Base-by-base conservation (phyloP, 2,888 invertebrate genomes). In the Auanema freiburgensis region DNA sequence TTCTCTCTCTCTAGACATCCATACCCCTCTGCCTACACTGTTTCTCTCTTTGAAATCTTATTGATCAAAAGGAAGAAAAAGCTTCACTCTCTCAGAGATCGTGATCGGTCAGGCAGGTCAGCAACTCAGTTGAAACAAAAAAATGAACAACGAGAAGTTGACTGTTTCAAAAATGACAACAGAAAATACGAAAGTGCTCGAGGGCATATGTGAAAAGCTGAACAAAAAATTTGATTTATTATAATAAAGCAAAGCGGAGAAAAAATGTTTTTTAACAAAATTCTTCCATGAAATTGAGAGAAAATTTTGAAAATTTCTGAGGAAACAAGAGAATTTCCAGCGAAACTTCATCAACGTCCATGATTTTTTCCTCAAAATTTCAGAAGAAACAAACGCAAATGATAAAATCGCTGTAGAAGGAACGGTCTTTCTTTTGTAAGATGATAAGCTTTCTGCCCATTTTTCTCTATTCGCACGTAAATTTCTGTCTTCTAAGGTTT, bases 61-160 rank as follows among this genome's bases (percentile, higher is more conserved):
- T 16, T 44, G 21, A 14, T 33, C 33, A 25, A 16, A 44, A 18
- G 46, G 57, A 57, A 49, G 24, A 21, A n/a, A 25, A 57, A 54
- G 44, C 56, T 63, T 66, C 57, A 58, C 63, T 58, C 64, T 33
- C 52, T 49, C 59, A 60, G 59, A 65, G 59, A 60, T 56, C 60
- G 60, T 60, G 56, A 52, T 52, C 60, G 33, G 23, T 49, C n/a
- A 42, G 41, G 16, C 33, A 40, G 51, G 56, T 25, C 44, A 42
- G 33, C 33, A 5, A 33, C 33, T 33, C 33, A 33, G 33, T 33
- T 5, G 33, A 33, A 33, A 33, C 33, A 33, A 33, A 33, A 33
- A 33, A 33, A 3, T 33, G 33, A 33, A 33, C 33, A 33, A 33
- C 33, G 33, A 33, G 41, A 25, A 12, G 52, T 24, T 51, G 33